Evolutionary conservation across 2,113 vertebrate species (phyloP), one percentile per base, ranked within the genome.

Genomic region (Lasiurus borealis): DNA sequence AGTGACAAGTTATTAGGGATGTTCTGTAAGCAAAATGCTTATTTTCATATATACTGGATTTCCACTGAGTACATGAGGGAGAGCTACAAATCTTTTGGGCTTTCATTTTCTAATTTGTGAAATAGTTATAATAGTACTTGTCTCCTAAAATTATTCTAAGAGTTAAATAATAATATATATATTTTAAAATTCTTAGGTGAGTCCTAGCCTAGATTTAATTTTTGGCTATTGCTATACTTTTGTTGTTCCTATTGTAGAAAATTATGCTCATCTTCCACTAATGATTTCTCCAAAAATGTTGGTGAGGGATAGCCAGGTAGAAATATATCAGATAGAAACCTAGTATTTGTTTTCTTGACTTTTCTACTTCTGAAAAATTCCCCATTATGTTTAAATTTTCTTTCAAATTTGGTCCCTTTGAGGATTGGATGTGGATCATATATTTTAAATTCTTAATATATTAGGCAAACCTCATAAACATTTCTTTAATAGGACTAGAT

Each of bases 391-490:
- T 68, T 76, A 25, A 93, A 80, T 48, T 62, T 66, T 80, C 48
- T 95, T 85, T 90, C 36, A 76, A 89, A 72, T 52, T 84, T 78
- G 48, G 82, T 87, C 50, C 36, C 34, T 78, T 82, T 80, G 52
- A 31, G 52, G 52, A 59, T 88, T 86, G 6, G 12, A 27, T 48
- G 23, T 81, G 18, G 36, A 73, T 89, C 8, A 19, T 6, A 7
- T 88, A 88, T 57, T 88, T 95, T 66, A 50, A 86, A 80, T 59
- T 78, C 29, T 72, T 72, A 94, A 78, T 76, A 48, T 81, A 84
- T 90, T 95, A 95, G 46, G 84, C 36, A 85, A 88, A 62, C 10
- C 50, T 92, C 36, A 80, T 40, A 92, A 92, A 68, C 52, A 8
- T 85, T 81, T 57, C 66, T 73, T 52, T 88, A 92, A 72, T 90